These are phyloP conservation scores for Dendrophyllia cribrosa DNA, from an alignment of 64 coral and sea anemone genomes.

Conservation along the genomic window DNA sequence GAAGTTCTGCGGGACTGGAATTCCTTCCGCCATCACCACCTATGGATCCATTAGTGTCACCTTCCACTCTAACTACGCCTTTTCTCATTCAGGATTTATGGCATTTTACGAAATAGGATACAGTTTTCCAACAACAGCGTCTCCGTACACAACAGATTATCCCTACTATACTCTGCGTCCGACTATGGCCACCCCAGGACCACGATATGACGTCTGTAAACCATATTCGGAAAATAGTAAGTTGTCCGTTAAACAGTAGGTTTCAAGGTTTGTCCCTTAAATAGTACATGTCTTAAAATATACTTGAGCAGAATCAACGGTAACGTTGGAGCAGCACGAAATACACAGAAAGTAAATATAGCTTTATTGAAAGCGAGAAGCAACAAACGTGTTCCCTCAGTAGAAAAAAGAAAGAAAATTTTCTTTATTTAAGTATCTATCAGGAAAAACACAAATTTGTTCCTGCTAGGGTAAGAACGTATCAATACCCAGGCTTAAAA, in stretches of 20 bases:
- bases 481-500: too few relatives aligned
- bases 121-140: not conserved
- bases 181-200: not conserved
- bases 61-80: not conserved
- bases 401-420: too few relatives aligned
- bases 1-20: not conserved
- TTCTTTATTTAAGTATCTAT: too few relatives aligned
- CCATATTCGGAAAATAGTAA: slow-evolving; percentile 2
- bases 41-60: not conserved
- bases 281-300: too few relatives aligned
- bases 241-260: not conserved
- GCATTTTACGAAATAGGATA: not conserved
- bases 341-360: too few relatives aligned
- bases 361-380: too few relatives aligned
- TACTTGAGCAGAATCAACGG: too few relatives aligned
- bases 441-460: too few relatives aligned
- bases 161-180: not conserved
- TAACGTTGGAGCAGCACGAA: too few relatives aligned
- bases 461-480: too few relatives aligned
- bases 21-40: not conserved
- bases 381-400: too few relatives aligned
- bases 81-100: not conserved
- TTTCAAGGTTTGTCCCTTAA: too few relatives aligned
- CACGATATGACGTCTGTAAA: not conserved
- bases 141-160: not conserved